Conservation (phyloP, 2,113 vertebrate species). For the Pangasianodon hypophthalmus region DNA sequence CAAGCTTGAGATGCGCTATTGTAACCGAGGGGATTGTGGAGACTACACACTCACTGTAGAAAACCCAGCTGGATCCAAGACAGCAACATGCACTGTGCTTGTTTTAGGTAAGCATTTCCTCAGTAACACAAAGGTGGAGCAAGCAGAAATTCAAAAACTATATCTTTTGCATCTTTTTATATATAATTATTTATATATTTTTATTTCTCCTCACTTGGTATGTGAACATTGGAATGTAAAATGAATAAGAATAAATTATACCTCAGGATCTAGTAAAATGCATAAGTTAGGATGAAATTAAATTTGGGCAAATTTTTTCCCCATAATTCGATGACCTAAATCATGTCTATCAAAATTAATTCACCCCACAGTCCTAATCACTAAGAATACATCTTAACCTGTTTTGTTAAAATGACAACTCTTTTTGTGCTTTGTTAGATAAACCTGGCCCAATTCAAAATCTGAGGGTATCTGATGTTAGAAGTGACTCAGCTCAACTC, state of each 20-base stretch:
- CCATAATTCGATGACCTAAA: too few species aligned
- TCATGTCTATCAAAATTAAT: background rate
- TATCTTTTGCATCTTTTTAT: background rate
- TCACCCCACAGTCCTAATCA: background rate
- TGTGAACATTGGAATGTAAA: background rate
- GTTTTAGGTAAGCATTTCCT: conserved; percentile 80
- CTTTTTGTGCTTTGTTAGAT: conserved; percentile 72
- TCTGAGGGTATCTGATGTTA: conserved; percentile 88
- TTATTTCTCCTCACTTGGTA: background rate
- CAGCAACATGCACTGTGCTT: conserved; percentile 89
- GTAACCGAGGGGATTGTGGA: conserved; percentile 88
- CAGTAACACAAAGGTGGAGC: background rate
- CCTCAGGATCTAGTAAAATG: background rate
- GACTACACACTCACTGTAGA: conserved; percentile 92
- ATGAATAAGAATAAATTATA: background rate
- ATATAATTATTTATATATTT: background rate
- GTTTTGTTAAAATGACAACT: conserved; percentile 26
- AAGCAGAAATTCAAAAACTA: background rate
- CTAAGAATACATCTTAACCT: background rate
- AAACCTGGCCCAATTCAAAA: conserved; percentile 95
- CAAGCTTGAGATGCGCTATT: conserved; percentile 93
- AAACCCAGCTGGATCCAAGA: conserved; percentile 92
- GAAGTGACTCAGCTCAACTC: conserved; percentile 93
- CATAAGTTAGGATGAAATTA: background rate
- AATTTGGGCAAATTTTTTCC: background rate